Evolutionary conservation across 2,797 vertebrate genomes (phyloP), one percentile per base, ranked within the genome.

Genomic region (Coregonus ussuriensis): DNA sequence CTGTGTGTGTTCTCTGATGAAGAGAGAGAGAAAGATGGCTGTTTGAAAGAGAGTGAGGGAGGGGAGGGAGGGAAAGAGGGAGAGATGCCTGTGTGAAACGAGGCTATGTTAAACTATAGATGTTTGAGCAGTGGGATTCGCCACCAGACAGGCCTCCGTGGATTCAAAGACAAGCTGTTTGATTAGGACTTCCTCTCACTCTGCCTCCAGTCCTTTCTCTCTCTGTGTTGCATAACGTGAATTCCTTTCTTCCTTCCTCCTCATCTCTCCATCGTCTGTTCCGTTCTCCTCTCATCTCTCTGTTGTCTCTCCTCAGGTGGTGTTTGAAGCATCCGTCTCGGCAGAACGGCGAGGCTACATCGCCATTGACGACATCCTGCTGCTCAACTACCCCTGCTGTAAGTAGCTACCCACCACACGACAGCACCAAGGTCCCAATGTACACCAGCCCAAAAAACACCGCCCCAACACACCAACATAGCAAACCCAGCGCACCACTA

Each of bases 341-440:
- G 89, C 92, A 0, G 96, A 97, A 82, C 94, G 87, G 21, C 94
- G 93, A 87, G 97, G 97, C 68, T 99, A 97, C 90, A 94, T 99
- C 1, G 97, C 96, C 76, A 87, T 99, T 91, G 97, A 99, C 82
- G 96, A 99, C 90, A 96, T 98, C 74, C 87, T 98, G 86, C 94
- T 98, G 80, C 91, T 98, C 85, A 98, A 97, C 91, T 96, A 96
- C 69, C 95, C 96, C 0, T 96, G 91, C 51, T 91, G 92, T 92
- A 89, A 93, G 91, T 93, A 89, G 63, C 81, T 25, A 14, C 51
- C 25, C 25, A 11, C 62, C 75, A 59, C 74, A 47, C 70, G 2
- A 6, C 6, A n/a, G 18, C 59, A 11, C 59, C 59, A 25, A 25
- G 3, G 1, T 25, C n/a, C 59, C 41, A 47, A 3, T 47, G 41